Percentiles rank a stretch among this genome's conserved stretches.
These are phyloP conservation scores for Hydropsyche tenuis DNA, from an alignment of 1,140 invertebrate genomes.

Conservation along the genomic window DNA sequence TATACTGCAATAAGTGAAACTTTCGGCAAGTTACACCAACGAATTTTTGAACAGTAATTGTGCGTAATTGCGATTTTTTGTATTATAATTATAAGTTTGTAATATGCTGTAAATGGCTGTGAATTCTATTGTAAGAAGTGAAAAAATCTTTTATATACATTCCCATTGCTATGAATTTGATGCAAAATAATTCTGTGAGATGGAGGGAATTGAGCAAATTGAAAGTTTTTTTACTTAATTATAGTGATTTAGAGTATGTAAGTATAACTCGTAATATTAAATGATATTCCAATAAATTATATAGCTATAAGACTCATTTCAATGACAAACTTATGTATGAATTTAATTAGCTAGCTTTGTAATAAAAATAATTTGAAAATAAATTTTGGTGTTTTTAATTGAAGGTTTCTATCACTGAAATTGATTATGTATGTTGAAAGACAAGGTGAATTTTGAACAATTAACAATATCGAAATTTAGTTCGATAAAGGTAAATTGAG, in stretches of 20 bases:
- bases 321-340: not conserved
- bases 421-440: no score
- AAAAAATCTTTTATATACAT: not conserved
- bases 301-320: not conserved
- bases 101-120: conserved; percentile 27
- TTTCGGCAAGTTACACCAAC: not conserved
- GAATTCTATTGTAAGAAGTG: conserved; percentile 1
- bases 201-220: not conserved
- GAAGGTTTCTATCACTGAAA: no score
- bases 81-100: not conserved
- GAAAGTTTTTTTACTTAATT: not conserved
- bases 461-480: no score
- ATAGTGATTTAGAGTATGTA: not conserved
- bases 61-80: not conserved
- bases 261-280: not conserved
- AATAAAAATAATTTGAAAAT: not conserved
- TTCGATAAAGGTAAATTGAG: no score
- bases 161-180: not conserved
- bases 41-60: not conserved
- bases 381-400: no score
- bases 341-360: conserved; percentile 2
- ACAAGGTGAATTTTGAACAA: no score
- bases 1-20: conserved; percentile 15
- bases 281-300: conserved; percentile 18
- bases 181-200: not conserved